A percentile compares a stretch with the other conserved stretches of the same genome.
Conservation (phyloP, 2,888 invertebrate genomes). For the Parnassius mnemosyne region DNA sequence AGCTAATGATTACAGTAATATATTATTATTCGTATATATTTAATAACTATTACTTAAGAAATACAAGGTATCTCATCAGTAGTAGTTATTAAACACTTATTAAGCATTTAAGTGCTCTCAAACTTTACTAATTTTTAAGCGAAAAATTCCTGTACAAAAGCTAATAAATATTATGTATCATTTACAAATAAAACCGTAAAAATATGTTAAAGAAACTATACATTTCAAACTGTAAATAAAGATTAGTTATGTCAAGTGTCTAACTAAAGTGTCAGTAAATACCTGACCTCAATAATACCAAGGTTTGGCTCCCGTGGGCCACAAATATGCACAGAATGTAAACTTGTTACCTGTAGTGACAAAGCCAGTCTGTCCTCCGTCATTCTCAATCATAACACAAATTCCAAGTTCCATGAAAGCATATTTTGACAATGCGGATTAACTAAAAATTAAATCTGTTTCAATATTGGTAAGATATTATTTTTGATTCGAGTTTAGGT, state of each 20-base stretch:
- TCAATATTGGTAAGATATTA: no score
- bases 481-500: no score
- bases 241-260: conserved; percentile 4
- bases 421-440: conserved; percentile 3
- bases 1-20: no score
- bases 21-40: no score
- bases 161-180: not conserved
- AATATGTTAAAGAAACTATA: not conserved
- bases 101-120: no score
- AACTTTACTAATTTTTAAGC: not conserved
- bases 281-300: conserved; percentile 9
- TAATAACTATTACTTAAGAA: no score
- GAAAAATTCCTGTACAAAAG: not conserved
- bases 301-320: conserved; percentile 14
- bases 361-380: conserved; percentile 9
- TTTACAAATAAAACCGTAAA: not conserved
- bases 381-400: conserved; percentile 5
- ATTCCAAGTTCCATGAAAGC: conserved; percentile 1
- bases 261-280: conserved; percentile 11
- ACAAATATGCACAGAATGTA: conserved; percentile 13
- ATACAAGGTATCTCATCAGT: no score
- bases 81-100: no score
- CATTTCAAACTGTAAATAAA: not conserved
- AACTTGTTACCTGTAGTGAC: conserved; percentile 9
- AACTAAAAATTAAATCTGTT: not conserved